Base-by-base conservation (phyloP, 1,140 invertebrate genomes). In the Battus philenor region DNA sequence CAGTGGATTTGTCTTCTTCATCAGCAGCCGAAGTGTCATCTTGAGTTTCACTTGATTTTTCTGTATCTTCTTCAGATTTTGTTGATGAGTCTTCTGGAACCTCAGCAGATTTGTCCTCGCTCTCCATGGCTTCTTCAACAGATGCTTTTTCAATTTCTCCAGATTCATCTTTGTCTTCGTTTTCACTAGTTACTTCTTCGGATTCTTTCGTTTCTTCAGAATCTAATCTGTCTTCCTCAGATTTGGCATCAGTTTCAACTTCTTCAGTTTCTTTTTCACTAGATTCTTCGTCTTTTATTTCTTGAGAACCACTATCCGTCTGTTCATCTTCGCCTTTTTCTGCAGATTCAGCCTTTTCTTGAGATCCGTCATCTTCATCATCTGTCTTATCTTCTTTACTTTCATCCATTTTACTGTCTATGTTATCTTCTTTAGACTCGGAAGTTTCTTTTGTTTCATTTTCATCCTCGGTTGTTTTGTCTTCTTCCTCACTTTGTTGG, bases 271-370 rank as follows among this genome's bases (percentile, higher is more conserved):
- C 66, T 47, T 69, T 59, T 64, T 86, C 82, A 50, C 59, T 44
- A 45, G 70, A 72, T 44, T 77, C 70, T 47, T 59, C 54, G 17
- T 86, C 77, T 57, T 65, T 61, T 54, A 36, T 46, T 68, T 81
- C 74, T 54, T 74, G 50, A 16, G 76, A 79, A 17, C 70, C 72
- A 54, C 51, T 55, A 13, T 68, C 60, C 38, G 54, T 48, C 41
- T 49, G 54, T n/a, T 52, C 49, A 43, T 49, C 62, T 34, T 80
- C 74, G 43, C 30, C 49, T 41, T 44, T 38, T 63, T 70, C 69
- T 44, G 60, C 59, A 62, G 66, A 68, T 57, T 76, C 79, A 70
- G 67, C 66, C 57, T 82, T 76, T 73, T 87, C 78, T 68, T 80
- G 78, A 66, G 68, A 76, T 77, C 66, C 68, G 51, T 63, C 71